These are phyloP conservation scores for Euleptes europaea DNA, from an alignment of 2,113 vertebrate genomes.

Conservation along the genomic window DNA sequence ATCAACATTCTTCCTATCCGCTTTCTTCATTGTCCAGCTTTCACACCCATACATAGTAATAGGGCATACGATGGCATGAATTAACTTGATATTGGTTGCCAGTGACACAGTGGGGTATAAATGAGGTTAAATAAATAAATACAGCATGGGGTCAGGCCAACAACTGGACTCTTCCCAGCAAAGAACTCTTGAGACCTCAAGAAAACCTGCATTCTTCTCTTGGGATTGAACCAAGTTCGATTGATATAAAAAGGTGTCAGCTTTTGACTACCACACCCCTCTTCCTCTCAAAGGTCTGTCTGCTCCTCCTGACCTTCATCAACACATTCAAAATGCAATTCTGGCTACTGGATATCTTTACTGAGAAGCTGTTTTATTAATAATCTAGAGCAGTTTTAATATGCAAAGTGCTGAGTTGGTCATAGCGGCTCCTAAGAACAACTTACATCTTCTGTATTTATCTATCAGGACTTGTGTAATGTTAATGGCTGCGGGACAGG, in stretches of 20 bases:
- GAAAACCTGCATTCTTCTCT: no score
- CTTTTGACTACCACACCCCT: not conserved
- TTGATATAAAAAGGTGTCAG: not conserved
- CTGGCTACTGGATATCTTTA: not conserved
- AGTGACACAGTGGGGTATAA: no score
- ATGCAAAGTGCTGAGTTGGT: not conserved
- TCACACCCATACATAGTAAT: no score
- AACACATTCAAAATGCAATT: no score
- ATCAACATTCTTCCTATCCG: no score
- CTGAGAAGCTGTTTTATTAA: not conserved
- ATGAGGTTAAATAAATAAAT: no score
- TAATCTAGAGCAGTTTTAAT: not conserved
- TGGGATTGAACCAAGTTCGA: not conserved
- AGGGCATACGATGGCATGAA: no score
- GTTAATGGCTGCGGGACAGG: not conserved
- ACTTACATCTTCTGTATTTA: no score
- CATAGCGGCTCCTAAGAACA: not conserved
- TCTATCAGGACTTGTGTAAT: not conserved
- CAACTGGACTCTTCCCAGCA: not conserved
- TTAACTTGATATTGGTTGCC: no score
- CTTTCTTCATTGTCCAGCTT: no score
- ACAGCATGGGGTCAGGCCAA: not conserved
- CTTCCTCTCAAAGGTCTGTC: not conserved
- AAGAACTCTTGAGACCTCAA: no score
- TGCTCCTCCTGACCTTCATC: not conserved